A percentile compares a stretch with the other conserved stretches of the same genome.
Evolutionary conservation across 2,113 vertebrate species (phyloP).

Genomic region (Xiphias gladius): DNA sequence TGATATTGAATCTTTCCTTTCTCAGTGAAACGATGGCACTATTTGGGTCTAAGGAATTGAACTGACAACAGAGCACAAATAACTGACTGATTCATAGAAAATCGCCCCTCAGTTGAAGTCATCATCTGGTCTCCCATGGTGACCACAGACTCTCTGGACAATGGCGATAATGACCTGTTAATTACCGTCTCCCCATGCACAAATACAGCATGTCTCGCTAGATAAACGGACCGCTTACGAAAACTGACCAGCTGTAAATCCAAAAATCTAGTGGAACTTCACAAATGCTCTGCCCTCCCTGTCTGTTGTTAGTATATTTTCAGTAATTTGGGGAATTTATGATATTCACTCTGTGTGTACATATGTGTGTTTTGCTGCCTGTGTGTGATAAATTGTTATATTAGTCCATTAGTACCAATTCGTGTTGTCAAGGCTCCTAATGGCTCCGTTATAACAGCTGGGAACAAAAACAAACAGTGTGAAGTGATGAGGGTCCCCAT

Average conservation of each 20-base stretch:
- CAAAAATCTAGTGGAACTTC: not conserved
- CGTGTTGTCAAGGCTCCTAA: conserved; percentile 23
- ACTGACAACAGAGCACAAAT: not conserved
- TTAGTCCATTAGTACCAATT: conserved; percentile 10
- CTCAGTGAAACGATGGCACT: not conserved
- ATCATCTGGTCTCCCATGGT: not conserved
- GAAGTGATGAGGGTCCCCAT: conserved; percentile 11
- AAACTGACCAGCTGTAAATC: not conserved
- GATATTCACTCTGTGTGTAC: not conserved
- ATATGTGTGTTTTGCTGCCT: not conserved
- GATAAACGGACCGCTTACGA: not conserved
- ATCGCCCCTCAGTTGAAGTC: not conserved
- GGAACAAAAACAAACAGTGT: conserved; percentile 5
- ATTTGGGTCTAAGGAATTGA: not conserved
- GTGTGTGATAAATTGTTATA: not conserved
- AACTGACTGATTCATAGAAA: not conserved
- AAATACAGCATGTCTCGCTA: not conserved
- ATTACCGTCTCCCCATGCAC: not conserved
- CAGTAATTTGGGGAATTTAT: not conserved
- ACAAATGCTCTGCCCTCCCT: not conserved
- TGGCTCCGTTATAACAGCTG: conserved; percentile 6
- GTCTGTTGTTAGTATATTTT: not conserved
- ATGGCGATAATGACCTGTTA: conserved; percentile 25
- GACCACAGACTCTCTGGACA: not conserved
- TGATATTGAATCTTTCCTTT: not conserved